A percentile compares a stretch with the other conserved stretches of the same genome.
Evolutionary conservation across 2,888 invertebrate species (phyloP).

Genomic region (Monoplex corrugatus): DNA sequence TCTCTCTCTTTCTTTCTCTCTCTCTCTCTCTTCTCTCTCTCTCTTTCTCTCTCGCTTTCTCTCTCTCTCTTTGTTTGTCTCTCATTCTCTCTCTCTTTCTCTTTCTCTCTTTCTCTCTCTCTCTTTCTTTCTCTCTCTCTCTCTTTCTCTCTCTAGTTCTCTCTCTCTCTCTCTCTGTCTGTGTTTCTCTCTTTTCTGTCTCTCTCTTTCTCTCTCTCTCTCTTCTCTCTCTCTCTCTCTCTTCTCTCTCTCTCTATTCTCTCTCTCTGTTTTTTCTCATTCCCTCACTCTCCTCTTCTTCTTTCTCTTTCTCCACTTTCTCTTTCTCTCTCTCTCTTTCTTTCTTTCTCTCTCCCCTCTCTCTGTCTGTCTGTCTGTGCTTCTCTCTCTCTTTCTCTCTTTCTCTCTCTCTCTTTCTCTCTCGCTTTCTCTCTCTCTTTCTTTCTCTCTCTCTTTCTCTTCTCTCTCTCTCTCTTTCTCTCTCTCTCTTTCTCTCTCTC

Average conservation of each 20-base stretch:
- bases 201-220: background rate
- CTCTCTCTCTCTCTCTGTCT: background rate
- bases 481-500: too few relatives aligned
- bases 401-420: too few relatives aligned
- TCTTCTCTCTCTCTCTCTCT: background rate
- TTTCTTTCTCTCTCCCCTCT: background rate
- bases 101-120: background rate
- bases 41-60: background rate
- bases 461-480: too few relatives aligned
- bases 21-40: background rate
- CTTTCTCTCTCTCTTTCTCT: too few relatives aligned
- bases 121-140: constrained; percentile 10
- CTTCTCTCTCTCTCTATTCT: background rate
- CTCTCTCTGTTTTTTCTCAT: background rate
- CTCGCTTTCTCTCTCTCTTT: too few relatives aligned
- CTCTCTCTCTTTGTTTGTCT: background rate
- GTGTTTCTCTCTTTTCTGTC: background rate
- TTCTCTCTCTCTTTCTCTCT: too few relatives aligned
- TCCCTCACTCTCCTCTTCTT: too few relatives aligned
- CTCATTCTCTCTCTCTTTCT: background rate
- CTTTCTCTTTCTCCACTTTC: background rate
- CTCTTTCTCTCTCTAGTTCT: background rate
- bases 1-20: constrained; percentile 4
- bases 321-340: background rate
- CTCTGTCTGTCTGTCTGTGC: too few relatives aligned